Percentiles rank a stretch among this genome's conserved stretches.
Conservation (phyloP, 2,888 invertebrate species). For the Drosophila algonquin region DNA sequence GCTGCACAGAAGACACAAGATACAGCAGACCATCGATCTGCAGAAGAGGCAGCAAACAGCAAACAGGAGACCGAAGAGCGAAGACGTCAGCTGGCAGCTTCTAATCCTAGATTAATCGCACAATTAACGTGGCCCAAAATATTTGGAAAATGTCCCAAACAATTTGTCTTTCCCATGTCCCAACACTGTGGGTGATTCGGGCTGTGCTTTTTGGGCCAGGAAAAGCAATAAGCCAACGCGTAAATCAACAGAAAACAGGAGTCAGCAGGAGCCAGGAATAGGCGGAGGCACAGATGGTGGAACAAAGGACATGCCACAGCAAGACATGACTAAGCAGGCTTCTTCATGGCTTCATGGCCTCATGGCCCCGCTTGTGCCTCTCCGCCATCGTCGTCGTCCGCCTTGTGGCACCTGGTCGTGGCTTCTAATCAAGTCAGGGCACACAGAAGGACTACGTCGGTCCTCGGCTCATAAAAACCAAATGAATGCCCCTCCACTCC, state of each 20-base stretch:
- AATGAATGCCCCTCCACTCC: constrained; percentile 61
- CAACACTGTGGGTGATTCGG: constrained; percentile 18
- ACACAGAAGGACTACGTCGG: constrained; percentile 15
- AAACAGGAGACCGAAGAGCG: background rate
- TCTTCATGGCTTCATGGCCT: constrained; percentile 36
- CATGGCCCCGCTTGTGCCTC: background rate
- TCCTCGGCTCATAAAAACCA: constrained; percentile 69
- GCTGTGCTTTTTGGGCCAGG: constrained; percentile 52
- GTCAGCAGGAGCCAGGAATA: constrained; percentile 1
- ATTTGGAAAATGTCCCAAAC: constrained; percentile 63
- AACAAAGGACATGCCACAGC: constrained; percentile 67
- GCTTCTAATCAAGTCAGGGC: constrained; percentile 64
- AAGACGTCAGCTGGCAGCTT: constrained; percentile 9
- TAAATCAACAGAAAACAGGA: constrained; percentile 63
- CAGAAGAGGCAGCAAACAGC: background rate
- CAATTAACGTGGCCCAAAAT: constrained; percentile 66
- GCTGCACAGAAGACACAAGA: constrained; percentile 10
- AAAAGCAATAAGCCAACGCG: constrained; percentile 73
- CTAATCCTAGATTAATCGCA: constrained; percentile 68
- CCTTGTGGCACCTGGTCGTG: constrained; percentile 48
- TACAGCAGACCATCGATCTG: constrained; percentile 22
- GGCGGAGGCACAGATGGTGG: background rate
- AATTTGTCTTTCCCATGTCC: constrained; percentile 54
- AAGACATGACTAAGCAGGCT: constrained; percentile 42
- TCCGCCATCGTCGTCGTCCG: constrained; percentile 33